Evolutionary conservation across 2,888 invertebrate genomes (phyloP), one percentile per base, ranked within the genome.

Genomic region (Ellobium chinense): DNA sequence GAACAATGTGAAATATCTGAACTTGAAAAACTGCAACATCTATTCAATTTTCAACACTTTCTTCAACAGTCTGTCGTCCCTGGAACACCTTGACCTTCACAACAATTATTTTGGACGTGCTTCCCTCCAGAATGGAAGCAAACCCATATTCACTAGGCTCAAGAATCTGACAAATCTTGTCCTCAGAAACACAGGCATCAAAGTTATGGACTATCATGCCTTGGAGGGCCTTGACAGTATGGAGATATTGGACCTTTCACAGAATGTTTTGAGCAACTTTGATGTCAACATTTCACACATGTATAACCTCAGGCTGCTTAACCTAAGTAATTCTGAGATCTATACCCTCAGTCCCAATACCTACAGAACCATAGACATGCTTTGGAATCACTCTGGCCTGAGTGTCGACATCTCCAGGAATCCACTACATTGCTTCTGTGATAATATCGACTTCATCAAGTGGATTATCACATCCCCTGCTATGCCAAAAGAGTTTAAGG

Each of bases 141-240:
- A 34, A 1, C 46, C 39, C 21, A 5, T 39, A 21, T 78, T 78
- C 39, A 60, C 29, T 21, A 18, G 1, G 0, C 69, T 62, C 4
- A 24, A 7, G 24, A 76, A 76, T 5, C 27, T 78, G 21, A 72
- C 27, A 63, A 1, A 63, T 1, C 31, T 78, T 27, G 63, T 68
- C 37, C 56, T 81, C 4, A 62, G 76, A 21, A 36, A 36, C 27
- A 18, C 18, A 0, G 46, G 76, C 36, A 36, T 80, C 21, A 31
- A 39, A 46, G 27, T 29, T 18, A 36, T 80, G 24, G 14, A 27
- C 60, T 14, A 34, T 1, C 21, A 39, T 4, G 66, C 46, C 2
- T 76, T 81, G 27, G 58, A 68, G 27, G 60, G 68, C 9, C 39
- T 81, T 9, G 66, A 18, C 7, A 76, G 34, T 60, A 56, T 80